Evolutionary conservation across 2,113 vertebrate genomes (phyloP), one percentile per base, ranked within the genome.

Genomic region (Seriola quinqueradiata): DNA sequence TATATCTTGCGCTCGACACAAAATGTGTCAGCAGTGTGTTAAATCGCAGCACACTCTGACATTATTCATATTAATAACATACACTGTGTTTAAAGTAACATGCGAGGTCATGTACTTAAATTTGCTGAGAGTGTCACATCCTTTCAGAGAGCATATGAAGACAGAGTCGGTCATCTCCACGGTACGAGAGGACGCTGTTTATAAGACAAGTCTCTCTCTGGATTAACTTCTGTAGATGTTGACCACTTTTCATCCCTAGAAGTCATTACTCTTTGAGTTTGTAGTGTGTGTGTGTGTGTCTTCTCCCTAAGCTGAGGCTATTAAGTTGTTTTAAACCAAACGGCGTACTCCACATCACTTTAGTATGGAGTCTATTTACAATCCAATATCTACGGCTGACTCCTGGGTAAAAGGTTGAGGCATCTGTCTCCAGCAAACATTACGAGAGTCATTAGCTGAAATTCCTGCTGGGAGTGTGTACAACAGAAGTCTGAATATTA

Each of bases 121-220:
- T 77, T 77, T 71, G 76, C 74, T 82, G 42, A 82, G 70, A 84
- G 52, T 52, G 74, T 83, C 79, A 77, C 79, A 73, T 92, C 82
- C 67, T 88, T 69, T 76, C 17, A 72, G 83, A 71, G 40, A 75
- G 77, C 25, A 66, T 38, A 81, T 82, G 68, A 84, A 86, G 79
- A 88, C 81, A 67, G 71, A 84, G 81, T 67, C 52, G 14, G 52
- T 42, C 63, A 0, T 50, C 28, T 52, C 70, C 8, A 17, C 40
- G 11, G 69, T 12, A 21, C 28, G 9, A 85, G 70, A 73, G 16
- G 40, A 70, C 14, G 1, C 66, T 88, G 89, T 91, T 93, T 89
- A 90, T 76, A 89, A 59, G 2, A 72, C 3, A 0, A 64, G 77
- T 82, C 55, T 84, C 58, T 44, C 40, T 73, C 72, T 80, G 70